Base-by-base conservation (phyloP, 2,888 invertebrate species). In the Ophion slaviceki region DNA sequence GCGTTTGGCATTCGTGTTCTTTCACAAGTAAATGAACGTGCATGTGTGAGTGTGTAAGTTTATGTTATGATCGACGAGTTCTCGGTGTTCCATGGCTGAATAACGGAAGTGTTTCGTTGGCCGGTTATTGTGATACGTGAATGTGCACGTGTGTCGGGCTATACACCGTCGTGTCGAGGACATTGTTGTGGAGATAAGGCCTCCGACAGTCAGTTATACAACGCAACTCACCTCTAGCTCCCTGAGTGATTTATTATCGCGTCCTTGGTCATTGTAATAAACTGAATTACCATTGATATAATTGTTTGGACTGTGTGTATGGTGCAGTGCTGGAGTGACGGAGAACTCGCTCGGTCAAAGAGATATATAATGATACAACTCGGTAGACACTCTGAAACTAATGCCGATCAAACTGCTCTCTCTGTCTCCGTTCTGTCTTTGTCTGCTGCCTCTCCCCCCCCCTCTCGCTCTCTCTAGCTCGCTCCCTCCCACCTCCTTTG, bases 121-220 rank as follows among this genome's bases (percentile, higher is more conserved):
- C 71, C 24, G 36, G 64, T 66, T 70, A 70, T 70, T 47, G 64
- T 57, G 47, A 10, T 47, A 71, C 59, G 71, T 57, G 57, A 53
- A 11, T 68, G 59, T 68, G 57, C 24, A 70, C 70, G 57, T 59
- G 86, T 87, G 88, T 88, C 88, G 88, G 90, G 89, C 89, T 89
- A 88, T 89, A 74, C 57, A 88, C 88, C 20, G 57, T 89, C 89
- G 88, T 89, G 88, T 89, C 89, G 86, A 68, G 78, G 66, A 89
- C 90, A 91, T 90, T 88, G 90, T 89, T 89, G 87, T 86, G 80
- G 77, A 90, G 91, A 91, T 91, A 91, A 89, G 89, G 88, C 86
- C 81, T 85, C 86, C 79, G 82, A 67, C 67, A 32, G 28, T 24
- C 64, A 6, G 32, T 67, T 68, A 11, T 64, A 70, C 62, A 53